Conservation (phyloP, 1,140 invertebrate genomes). For the Lepeophtheirus salmonis region DNA sequence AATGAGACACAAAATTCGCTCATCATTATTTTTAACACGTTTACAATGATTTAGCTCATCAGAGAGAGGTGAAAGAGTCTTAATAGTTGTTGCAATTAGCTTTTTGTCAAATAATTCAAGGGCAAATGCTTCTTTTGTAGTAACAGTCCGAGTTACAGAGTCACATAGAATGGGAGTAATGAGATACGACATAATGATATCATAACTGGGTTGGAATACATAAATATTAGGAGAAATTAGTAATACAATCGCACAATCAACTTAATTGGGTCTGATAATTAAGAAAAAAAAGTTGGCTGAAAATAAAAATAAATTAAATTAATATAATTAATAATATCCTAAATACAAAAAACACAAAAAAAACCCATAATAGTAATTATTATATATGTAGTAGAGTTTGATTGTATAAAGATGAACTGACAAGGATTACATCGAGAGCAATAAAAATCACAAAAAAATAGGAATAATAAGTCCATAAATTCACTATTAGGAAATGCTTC, state of each 20-base stretch:
- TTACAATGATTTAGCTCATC: neutral
- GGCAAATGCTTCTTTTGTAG: neutral
- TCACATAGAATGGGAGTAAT: neutral
- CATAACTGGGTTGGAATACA: no score
- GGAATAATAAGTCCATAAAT: neutral
- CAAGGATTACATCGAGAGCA: neutral
- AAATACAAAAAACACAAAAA: neutral
- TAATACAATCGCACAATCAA: no score
- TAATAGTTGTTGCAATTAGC: neutral
- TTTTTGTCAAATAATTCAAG: neutral
- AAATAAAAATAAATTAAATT: neutral
- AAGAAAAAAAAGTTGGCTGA: neutral
- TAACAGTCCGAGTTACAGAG: neutral
- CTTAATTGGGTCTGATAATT: no score
- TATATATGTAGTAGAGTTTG: neutral
- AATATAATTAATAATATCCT: neutral
- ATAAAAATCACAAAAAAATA: neutral
- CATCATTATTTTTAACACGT: neutral
- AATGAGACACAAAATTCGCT: neutral
- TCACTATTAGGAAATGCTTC: slow-evolving; percentile 6
- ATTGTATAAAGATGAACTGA: neutral
- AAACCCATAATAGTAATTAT: neutral
- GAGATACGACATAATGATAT: no score
- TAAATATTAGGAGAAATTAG: no score
- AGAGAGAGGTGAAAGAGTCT: neutral